Evolutionary conservation across 2,797 vertebrate genomes (phyloP).

Genomic region (Lerista edwardsae): DNA sequence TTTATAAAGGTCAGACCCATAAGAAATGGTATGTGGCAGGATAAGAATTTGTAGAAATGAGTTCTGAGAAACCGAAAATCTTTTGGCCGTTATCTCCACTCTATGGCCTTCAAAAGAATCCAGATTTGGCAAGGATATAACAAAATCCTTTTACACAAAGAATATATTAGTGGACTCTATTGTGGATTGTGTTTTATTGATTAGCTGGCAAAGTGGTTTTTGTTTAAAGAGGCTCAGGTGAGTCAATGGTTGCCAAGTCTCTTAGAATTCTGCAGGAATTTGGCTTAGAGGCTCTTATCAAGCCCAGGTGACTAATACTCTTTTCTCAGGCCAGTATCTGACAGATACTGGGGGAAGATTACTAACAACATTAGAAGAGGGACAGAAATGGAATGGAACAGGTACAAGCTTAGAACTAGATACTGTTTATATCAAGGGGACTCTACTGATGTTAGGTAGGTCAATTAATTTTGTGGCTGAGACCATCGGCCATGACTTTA

Average conservation of each 20-base stretch:
- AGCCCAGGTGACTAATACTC: conserved; percentile 20
- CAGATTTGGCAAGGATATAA: conserved; percentile 19
- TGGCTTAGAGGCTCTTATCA: conserved; percentile 12
- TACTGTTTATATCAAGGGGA: neutral
- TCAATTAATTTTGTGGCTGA: no score
- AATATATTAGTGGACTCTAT: conserved; percentile 24
- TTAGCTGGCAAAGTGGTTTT: conserved; percentile 32
- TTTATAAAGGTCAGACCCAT: neutral
- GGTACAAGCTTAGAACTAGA: conserved; percentile 14
- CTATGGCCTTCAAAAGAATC: conserved; percentile 20
- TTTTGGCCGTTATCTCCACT: neutral
- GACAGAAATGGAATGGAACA: neutral
- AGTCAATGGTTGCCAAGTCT: conserved; percentile 8
- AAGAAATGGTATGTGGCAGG: neutral
- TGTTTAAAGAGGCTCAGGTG: neutral
- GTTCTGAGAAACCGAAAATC: conserved; percentile 15
- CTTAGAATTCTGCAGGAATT: conserved; percentile 17
- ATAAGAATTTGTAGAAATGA: neutral
- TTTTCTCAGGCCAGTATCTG: neutral
- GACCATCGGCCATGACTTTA: accelerated
- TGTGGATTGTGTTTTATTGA: conserved; percentile 19
- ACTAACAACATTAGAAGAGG: neutral
- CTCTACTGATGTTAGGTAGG: neutral
- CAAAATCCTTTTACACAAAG: conserved; percentile 38
- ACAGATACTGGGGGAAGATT: conserved; percentile 12